Base-by-base conservation (phyloP, 2,113 vertebrate genomes). In the Cromileptes altivelis region DNA sequence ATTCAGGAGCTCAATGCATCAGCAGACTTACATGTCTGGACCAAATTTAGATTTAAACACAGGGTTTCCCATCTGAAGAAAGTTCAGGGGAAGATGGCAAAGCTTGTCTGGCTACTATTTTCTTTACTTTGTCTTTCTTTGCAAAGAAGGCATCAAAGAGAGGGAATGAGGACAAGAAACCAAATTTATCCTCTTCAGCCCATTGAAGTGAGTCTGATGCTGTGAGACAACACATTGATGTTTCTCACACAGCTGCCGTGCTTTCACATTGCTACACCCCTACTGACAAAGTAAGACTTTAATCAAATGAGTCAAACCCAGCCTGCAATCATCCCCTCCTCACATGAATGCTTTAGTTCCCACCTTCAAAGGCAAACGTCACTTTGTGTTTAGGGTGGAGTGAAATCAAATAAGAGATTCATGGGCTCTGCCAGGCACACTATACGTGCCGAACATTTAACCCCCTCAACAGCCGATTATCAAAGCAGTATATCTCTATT, bases 1-100 rank as follows among this genome's bases (percentile, higher is more conserved):
- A 91, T 92, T 91, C 60, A 92, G n/a, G 65, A 84, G 73, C 21
- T 58, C 18, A 53, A 71, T 2, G 21, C 77, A 27, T 49, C 69
- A 75, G 70, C 74, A 73, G 47, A 13, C 21, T 40, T 67, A 23
- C 45, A 56, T 14, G 19, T 69, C 49, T 62, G 49, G 37, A 50
- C 40, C 58, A 74, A 25, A 86, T 71, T 73, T 76, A 76, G 74
- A 50, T 70, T 37, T 10, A 47, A 70, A 68, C 57, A 42, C 47
- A 75, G 67, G 81, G 11, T 40, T 68, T 68, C 56, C 85, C 18
- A 52, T 13, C n/a, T 17, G 19, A 49, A 76, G 62, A 5, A 53
- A 18, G 40, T 58, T 55, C 30, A 65, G 37, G 45, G 18, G 12
- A 50, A 60, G 57, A 52, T 67, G 30, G n/a, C n/a, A 21, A 15